Percentiles rank a stretch among this genome's conserved stretches.
Conservation (phyloP, 2,888 invertebrate species). For the Amphipoea lucens region DNA sequence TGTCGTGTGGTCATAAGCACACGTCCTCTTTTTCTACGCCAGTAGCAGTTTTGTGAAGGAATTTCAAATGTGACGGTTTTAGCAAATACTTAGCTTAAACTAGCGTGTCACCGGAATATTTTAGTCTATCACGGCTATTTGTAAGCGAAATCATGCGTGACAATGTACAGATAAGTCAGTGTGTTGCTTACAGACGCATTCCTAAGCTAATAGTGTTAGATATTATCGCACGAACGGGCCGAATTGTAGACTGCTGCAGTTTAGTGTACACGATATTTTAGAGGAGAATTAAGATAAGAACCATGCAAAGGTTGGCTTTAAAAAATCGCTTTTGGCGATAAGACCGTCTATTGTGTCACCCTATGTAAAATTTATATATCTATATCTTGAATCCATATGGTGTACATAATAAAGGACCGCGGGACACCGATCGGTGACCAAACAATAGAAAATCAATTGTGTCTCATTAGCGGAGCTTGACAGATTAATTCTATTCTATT, state of each 20-base stretch:
- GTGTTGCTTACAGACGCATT: constrained; percentile 43
- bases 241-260: constrained; percentile 22
- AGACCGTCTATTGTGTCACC: too few species aligned
- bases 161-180: constrained; percentile 15
- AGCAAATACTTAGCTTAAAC: neutral
- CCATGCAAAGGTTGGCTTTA: neutral
- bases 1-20: neutral
- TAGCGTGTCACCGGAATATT: constrained; percentile 30
- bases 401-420: too few species aligned
- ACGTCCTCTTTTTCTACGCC: constrained; percentile 9
- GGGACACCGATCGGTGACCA: too few species aligned
- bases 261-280: constrained; percentile 1
- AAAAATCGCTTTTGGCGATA: neutral
- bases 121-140: constrained; percentile 43
- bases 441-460: too few species aligned
- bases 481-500: too few species aligned
- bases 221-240: constrained; percentile 39
- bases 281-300: neutral
- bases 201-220: constrained; percentile 43
- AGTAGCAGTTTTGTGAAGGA: constrained; percentile 36
- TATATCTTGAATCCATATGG: too few species aligned
- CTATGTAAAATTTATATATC: too few species aligned
- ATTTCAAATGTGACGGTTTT: constrained; percentile 42
- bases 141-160: constrained; percentile 43
- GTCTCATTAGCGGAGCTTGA: too few species aligned